Evolutionary conservation across 2,113 vertebrate species (phyloP).

Genomic region (Athene cunicularia): DNA sequence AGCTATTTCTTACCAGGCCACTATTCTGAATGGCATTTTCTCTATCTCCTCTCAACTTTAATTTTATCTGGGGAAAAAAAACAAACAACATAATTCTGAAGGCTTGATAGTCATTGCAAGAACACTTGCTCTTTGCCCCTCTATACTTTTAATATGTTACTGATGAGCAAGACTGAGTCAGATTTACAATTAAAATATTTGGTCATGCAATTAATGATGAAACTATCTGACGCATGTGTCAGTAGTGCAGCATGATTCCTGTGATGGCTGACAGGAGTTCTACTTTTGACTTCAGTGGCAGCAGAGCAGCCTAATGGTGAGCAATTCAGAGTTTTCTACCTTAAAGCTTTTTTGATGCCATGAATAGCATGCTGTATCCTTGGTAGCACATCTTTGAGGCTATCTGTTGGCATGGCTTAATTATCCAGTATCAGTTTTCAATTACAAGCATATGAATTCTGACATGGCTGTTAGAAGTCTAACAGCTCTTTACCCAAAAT

Average conservation of each 20-base stretch:
- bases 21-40: background rate
- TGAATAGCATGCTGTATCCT: slow-evolving; percentile 33
- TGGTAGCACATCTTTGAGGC: slow-evolving; percentile 31
- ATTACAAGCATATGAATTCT: slow-evolving; percentile 11
- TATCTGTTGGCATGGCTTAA: slow-evolving; percentile 38
- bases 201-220: slow-evolving; percentile 31
- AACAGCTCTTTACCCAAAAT: slow-evolving; percentile 19
- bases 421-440: slow-evolving; percentile 26
- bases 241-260: background rate
- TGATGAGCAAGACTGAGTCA: slow-evolving; percentile 38
- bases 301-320: slow-evolving; percentile 3
- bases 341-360: background rate
- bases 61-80: background rate
- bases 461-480: slow-evolving; percentile 11
- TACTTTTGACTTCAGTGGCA: background rate
- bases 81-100: background rate
- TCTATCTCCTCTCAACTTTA: background rate
- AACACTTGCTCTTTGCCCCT: background rate
- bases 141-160: background rate
- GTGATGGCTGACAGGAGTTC: background rate
- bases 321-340: background rate
- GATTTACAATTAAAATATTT: slow-evolving; percentile 35
- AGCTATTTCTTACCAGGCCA: background rate
- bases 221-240: background rate
- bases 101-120: background rate